Evolutionary conservation across 2,888 invertebrate species (phyloP).

Genomic region (Coenonympha glycerion): DNA sequence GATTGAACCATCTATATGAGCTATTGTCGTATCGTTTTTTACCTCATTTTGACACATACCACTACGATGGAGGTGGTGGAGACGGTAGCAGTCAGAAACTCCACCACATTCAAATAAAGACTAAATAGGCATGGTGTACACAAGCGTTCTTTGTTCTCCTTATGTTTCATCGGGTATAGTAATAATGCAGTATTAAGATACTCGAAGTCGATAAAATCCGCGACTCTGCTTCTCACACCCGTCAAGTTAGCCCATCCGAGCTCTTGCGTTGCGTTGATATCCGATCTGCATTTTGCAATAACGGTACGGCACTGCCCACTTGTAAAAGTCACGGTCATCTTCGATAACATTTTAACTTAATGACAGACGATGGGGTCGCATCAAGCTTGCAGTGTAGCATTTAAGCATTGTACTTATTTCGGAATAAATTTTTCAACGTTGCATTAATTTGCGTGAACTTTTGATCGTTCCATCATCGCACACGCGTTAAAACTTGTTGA

Average conservation of each 20-base stretch:
- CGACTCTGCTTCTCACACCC: too few species aligned
- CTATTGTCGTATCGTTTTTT: too few species aligned
- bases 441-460: conserved; percentile 22
- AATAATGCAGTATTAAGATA: too few species aligned
- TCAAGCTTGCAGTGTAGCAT: conserved; percentile 29
- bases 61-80: too few species aligned
- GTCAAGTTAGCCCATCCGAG: too few species aligned
- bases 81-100: too few species aligned
- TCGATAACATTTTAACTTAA: conserved; percentile 34
- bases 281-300: conserved; percentile 50
- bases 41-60: too few species aligned
- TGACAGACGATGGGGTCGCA: conserved; percentile 33
- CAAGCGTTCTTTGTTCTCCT: too few species aligned
- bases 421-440: conserved; percentile 24
- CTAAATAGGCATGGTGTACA: too few species aligned
- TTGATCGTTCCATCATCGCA: conserved; percentile 7
- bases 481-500: not conserved
- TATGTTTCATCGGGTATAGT: too few species aligned
- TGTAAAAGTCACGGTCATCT: conserved; percentile 35
- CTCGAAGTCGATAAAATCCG: not conserved
- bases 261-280: conserved; percentile 55
- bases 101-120: too few species aligned
- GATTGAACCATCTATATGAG: too few species aligned
- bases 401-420: conserved; percentile 24
- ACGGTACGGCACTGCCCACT: conserved; percentile 50